Evolutionary conservation across 2,888 invertebrate species (phyloP).

Genomic region (Pachydiplax longipennis): DNA sequence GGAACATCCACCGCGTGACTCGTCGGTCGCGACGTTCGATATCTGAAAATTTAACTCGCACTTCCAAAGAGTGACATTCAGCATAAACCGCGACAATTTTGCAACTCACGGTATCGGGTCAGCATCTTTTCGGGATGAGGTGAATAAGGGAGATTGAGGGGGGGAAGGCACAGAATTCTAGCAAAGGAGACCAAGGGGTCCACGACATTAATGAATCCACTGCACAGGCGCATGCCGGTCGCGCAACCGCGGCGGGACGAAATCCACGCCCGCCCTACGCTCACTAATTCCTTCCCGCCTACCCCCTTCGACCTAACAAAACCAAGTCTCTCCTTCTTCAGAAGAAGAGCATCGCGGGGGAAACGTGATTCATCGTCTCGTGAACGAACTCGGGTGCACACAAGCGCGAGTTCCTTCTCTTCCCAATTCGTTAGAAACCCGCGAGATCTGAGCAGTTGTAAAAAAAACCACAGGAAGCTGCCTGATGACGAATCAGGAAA

Average conservation of each 20-base stretch:
- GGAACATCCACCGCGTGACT: neutral
- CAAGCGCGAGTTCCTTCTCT: neutral
- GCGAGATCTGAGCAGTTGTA: neutral
- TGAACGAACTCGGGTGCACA: conserved; percentile 22
- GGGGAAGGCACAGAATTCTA: neutral
- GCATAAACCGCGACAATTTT: neutral
- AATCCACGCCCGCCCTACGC: neutral
- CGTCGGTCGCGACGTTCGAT: neutral
- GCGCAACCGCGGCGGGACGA: conserved; percentile 30
- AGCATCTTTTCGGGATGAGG: neutral
- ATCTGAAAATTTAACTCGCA: neutral
- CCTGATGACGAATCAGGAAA: neutral
- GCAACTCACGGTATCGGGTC: neutral
- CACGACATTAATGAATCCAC: conserved; percentile 40
- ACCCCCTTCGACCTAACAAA: neutral
- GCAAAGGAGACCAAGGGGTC: neutral
- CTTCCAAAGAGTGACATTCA: neutral
- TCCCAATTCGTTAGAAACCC: neutral
- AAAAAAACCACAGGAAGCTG: neutral
- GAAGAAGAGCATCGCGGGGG: neutral
- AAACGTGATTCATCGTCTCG: conserved; percentile 20
- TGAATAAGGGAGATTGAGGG: neutral
- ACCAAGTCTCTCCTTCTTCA: conserved; percentile 13
- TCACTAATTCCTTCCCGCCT: neutral
- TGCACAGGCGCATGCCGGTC: conserved; percentile 43